Base-by-base conservation (phyloP, 2,113 vertebrate genomes). In the Addax nasomaculatus region DNA sequence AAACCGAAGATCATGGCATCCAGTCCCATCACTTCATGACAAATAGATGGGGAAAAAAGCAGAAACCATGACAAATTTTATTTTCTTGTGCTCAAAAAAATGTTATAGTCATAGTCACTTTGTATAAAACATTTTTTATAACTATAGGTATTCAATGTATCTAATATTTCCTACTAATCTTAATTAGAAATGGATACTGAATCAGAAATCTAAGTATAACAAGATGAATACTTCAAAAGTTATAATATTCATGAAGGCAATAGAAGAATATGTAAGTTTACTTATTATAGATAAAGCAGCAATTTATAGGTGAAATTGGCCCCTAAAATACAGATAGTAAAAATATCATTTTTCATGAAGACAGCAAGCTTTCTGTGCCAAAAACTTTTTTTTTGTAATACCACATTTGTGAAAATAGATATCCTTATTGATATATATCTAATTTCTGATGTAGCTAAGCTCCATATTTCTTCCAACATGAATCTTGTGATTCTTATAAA, bases 191-290 rank as follows among this genome's bases (percentile, higher is more conserved):
- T 76, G 3, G 13, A 29, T 39, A 62, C 5, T 53, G 27, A 89
- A 62, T 89, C 27, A 92, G 27, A 94, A 85, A 92, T 81, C 30
- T 92, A 6, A 73, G 2, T 47, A 11, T 47, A 93, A 80, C 53
- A 3, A 4, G 14, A 80, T n/a, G 11, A 73, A 73, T 30, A 62
- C 10, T 81, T 47, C 81, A 86, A 53, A 21, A 21, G 29, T 53
- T 3, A 14, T 86, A 39, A 16, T 30, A 85, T 85, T 29, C 2
- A 10, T 49, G 30, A 86, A 30, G 76, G 23, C 43, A 62, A 7
- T 67, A 33, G 23, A 81, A 98, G 89, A 96, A 87, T 39, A 94
- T 98, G 97, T 96, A 13, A 95, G 97, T 96, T 97, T 95, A 95
- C 53, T 97, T 78, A 90, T 87, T 97, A 86, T 92, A 83, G 64